Evolutionary conservation across 2,888 invertebrate genomes (phyloP).

Genomic region (Phorcus lineatus): DNA sequence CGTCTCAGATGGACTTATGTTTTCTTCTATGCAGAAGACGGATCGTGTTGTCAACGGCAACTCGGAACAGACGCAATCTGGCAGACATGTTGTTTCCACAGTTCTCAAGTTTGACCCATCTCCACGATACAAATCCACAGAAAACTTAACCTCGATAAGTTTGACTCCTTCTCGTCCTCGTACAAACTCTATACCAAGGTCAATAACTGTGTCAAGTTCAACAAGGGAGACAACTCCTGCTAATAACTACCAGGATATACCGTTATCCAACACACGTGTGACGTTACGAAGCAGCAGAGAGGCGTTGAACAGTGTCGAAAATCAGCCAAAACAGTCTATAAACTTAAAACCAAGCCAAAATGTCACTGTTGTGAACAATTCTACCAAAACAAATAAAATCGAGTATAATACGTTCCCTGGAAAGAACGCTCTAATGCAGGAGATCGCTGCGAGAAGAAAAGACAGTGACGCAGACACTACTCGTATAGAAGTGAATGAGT

Average conservation of each 20-base stretch:
- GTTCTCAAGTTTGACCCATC: slow-evolving; percentile 11
- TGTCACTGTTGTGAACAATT: neutral
- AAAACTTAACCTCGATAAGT: neutral
- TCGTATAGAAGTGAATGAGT: neutral
- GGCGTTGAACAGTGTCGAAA: neutral
- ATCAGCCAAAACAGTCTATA: neutral
- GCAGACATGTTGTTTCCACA: slow-evolving; percentile 1
- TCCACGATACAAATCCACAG: slow-evolving; percentile 16
- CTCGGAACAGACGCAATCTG: neutral
- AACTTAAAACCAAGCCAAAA: neutral
- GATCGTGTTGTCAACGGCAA: neutral
- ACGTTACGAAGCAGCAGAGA: neutral
- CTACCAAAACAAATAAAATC: neutral
- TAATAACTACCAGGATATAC: neutral
- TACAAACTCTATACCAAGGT: neutral
- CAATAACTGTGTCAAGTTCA: neutral
- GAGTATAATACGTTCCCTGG: slow-evolving; percentile 9
- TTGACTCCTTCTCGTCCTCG: neutral
- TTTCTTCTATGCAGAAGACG: neutral
- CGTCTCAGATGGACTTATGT: neutral
- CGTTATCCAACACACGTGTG: neutral
- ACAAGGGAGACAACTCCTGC: slow-evolving; percentile 2
- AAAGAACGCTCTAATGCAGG: slow-evolving; percentile 15
- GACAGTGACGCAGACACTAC: neutral
- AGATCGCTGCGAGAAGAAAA: slow-evolving; percentile 10